These are phyloP conservation scores for Plebejus anna DNA, from an alignment of 2,888 invertebrate genomes.

Conservation along the genomic window DNA sequence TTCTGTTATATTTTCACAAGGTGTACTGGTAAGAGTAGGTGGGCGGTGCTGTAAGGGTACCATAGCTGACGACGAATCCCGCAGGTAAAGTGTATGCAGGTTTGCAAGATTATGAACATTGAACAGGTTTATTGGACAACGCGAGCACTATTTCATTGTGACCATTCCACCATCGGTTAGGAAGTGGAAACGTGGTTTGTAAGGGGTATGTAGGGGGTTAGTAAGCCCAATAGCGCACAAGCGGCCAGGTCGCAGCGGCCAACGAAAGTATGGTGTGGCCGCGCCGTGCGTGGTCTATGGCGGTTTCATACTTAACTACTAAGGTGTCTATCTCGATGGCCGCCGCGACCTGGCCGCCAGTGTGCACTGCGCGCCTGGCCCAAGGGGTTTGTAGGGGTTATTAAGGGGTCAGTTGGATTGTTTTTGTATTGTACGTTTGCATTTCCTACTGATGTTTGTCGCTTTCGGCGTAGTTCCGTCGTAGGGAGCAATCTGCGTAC, in stretches of 20 bases:
- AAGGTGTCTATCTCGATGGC: no score
- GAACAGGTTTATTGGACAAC: conserved; percentile 64
- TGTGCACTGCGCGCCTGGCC: no score
- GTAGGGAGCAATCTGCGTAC: conserved; percentile 74
- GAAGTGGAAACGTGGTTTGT: conserved; percentile 65
- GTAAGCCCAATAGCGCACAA: neutral
- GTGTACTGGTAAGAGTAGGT: conserved; percentile 80
- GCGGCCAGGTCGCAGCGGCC: no score
- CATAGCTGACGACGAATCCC: conserved; percentile 62
- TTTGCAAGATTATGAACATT: conserved; percentile 67
- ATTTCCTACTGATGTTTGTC: conserved; percentile 75
- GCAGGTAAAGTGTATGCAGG: conserved; percentile 76
- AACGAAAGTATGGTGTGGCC: no score
- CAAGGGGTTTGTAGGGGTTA: conserved; percentile 17
- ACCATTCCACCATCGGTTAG: conserved; percentile 70
- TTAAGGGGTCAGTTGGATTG: neutral
- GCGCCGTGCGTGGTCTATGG: no score
- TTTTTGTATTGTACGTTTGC: conserved; percentile 60
- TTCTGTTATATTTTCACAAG: conserved; percentile 79
- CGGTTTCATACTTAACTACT: no score
- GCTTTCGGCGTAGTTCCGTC: conserved; percentile 71
- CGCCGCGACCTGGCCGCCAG: no score
- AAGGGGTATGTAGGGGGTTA: neutral
- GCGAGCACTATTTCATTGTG: conserved; percentile 68
- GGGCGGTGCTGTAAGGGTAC: conserved; percentile 72